These are phyloP conservation scores for Sitophilus oryzae DNA, from an alignment of 1,140 invertebrate genomes.

Conservation along the genomic window DNA sequence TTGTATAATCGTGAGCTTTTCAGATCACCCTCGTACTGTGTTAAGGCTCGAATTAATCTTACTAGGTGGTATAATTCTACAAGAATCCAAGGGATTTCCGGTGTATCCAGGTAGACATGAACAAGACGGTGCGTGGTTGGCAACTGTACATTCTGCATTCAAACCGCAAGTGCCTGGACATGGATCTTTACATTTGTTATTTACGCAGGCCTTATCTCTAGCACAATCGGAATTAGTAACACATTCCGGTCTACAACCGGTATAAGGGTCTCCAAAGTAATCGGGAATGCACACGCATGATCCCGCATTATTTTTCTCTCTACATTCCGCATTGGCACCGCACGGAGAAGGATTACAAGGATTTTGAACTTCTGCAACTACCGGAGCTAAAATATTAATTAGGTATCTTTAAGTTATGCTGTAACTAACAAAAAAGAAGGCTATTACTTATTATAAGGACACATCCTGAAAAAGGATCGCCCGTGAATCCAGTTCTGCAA, in stretches of 20 bases:
- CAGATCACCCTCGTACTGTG: no score
- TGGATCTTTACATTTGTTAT: constrained; percentile 65
- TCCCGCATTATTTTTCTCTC: constrained; percentile 70
- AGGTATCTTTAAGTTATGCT: no score
- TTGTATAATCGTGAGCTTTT: no score
- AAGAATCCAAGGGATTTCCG: constrained; percentile 66
- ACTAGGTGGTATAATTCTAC: constrained; percentile 44
- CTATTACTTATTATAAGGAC: constrained; percentile 45
- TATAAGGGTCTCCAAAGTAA: constrained; percentile 69
- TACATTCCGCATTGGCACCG: constrained; percentile 70
- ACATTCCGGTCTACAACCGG: constrained; percentile 66
- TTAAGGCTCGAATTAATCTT: no score
- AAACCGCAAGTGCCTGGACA: constrained; percentile 67
- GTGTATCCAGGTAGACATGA: constrained; percentile 62
- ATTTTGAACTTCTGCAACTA: constrained; percentile 37
- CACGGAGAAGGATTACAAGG: constrained; percentile 73
- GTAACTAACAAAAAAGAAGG: no score
- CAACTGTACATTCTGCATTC: constrained; percentile 66
- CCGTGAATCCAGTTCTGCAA: constrained; percentile 54
- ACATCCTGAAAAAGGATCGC: constrained; percentile 56
- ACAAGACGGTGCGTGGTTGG: constrained; percentile 71
- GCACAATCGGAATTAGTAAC: constrained; percentile 65
- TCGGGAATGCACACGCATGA: constrained; percentile 66
- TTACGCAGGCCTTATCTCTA: constrained; percentile 59
- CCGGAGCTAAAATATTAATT: constrained; percentile 34